Evolutionary conservation across 2,797 vertebrate species (phyloP).

Genomic region (Mus caroli): DNA sequence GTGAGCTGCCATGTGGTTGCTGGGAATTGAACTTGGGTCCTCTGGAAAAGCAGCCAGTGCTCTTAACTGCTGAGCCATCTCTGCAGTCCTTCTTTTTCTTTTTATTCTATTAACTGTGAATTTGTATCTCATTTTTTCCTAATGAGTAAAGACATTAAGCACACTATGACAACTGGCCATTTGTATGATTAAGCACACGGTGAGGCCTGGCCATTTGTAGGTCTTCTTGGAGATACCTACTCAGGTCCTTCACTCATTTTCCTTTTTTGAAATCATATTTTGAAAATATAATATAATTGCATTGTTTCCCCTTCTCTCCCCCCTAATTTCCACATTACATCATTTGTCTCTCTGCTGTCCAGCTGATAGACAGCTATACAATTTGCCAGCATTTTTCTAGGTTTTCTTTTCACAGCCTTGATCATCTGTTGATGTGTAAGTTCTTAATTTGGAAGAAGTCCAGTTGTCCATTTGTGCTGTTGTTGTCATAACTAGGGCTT

Average conservation of each 20-base stretch:
- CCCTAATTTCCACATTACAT: neutral
- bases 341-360: neutral
- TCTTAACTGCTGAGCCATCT: too few relatives aligned
- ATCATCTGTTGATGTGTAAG: neutral
- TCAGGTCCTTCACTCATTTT: neutral
- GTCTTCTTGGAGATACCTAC: neutral
- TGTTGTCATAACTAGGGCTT: neutral
- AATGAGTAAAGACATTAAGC: neutral
- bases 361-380: neutral
- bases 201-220: too few relatives aligned
- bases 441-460: neutral
- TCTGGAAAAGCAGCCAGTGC: too few relatives aligned
- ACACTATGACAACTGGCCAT: too few relatives aligned
- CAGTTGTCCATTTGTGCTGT: neutral
- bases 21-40: too few relatives aligned
- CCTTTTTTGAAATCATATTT: too few relatives aligned
- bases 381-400: neutral
- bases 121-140: neutral
- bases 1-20: too few relatives aligned
- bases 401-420: neutral
- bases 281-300: too few relatives aligned
- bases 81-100: neutral
- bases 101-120: neutral
- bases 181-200: neutral
- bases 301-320: too few relatives aligned